Evolutionary conservation across 2,797 vertebrate genomes (phyloP), one percentile per base, ranked within the genome.

Genomic region (Hephaestus fuliginosus): DNA sequence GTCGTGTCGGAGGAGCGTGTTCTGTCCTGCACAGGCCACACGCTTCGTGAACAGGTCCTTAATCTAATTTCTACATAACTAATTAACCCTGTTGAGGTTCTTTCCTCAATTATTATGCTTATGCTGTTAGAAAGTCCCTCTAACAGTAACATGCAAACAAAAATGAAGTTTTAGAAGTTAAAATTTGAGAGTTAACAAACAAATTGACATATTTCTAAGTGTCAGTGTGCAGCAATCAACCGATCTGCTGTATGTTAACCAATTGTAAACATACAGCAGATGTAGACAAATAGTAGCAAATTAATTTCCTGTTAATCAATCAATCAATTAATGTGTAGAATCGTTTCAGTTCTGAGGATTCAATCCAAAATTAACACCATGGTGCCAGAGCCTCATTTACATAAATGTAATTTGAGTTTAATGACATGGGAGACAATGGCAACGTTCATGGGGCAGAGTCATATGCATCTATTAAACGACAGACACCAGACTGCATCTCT

Each of bases 351-450:
- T 3, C 12, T 2, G 2, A 25, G 10, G 25, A 25, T 25, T 25
- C 25, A 48, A 36, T 70, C 9, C 52, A 68, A 71, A 41, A 48
- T 28, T 3, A 77, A 22, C 43, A 39, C 22, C 11, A 11, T 44
- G 49, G 6, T 51, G 17, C 25, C 67, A 56, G 25, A 33, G 30
- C 8, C 4, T 68, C 39, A 64, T 73, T 33, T 33, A 33, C 30
- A 33, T 33, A 33, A 3, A 33, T 33, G 30, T 33, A 39, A 39
- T 39, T 39, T 39, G 36, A 39, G 36, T 39, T 39, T 7, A 39
- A 9, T 39, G 55, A 70, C 57, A 72, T 25, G 28, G 25, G 52
- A 33, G 81, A 70, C 75, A 83, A 65, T 46, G 39, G 3, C 58
- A 2, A 70, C 30, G 64, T 52, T 39, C 11, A 55, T n/a, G 41